Base-by-base conservation (phyloP, 2,113 vertebrate species). In the Caranx ignobilis region DNA sequence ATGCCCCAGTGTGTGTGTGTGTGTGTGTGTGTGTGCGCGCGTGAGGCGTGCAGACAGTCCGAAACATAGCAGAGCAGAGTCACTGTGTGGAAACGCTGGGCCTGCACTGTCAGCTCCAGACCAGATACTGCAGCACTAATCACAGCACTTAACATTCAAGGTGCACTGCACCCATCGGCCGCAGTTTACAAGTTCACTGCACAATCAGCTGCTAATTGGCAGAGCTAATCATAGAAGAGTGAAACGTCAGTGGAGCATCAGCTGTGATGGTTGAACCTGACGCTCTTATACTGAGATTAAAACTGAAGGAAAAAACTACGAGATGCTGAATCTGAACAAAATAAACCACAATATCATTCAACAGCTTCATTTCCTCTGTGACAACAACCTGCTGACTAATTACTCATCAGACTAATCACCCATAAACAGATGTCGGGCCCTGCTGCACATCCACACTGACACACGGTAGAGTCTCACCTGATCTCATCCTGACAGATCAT, bases 71-170 rank as follows among this genome's bases (percentile, higher is more conserved):
- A 47, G 37, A 77, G n/a, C 34, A 37, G 61, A 63, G 12, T 61
- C 15, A 64, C 55, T 41, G 55, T n/a, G 47, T 35, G 47, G 4
- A 61, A 69, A 73, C 2, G 15, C 43, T 63, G 12, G 32, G 52
- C 41, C 60, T 62, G 75, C 59, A 11, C 37, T 11, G 34, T 45
- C 69, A 66, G 64, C 35, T 60, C 15, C 19, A 60, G 34, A 57
- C 4, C 69, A 52, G 47, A 11, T 7, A 35, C 64, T 56, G 65
- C 65, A 71, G 65, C 18, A 34, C n/a, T 16, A 65, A 79, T 78
- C 37, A 32, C 31, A 37, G 34, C 48, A 48, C 56, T 80, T 80
- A 52, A 76, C 48, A 81, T 77, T 65, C 65, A 67, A 64, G 43
- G 41, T 55, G 41, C 62, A 52, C n/a, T 48, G 65, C 65, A 32